Evolutionary conservation across 2,888 invertebrate species (phyloP).

Genomic region (Augiades crinisus): DNA sequence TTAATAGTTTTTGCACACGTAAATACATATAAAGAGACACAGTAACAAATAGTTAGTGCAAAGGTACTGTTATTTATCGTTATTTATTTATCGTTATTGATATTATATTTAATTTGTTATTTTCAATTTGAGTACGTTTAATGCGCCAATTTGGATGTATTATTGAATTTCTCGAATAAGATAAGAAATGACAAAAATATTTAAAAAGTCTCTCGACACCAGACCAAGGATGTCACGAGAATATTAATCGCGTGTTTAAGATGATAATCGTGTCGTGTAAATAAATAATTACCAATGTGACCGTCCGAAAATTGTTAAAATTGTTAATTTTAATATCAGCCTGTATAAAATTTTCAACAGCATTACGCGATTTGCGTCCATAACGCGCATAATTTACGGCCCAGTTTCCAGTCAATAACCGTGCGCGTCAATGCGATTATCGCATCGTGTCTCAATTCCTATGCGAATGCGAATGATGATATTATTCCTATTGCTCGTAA

Average conservation of each 20-base stretch:
- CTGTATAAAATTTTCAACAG: slow-evolving; percentile 20
- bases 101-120: too few species aligned
- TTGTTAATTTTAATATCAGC: slow-evolving; percentile 1
- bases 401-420: slow-evolving; percentile 35
- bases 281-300: not conserved
- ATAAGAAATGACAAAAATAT: not conserved
- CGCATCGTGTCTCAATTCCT: slow-evolving; percentile 49
- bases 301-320: not conserved
- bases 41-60: too few species aligned
- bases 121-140: too few species aligned
- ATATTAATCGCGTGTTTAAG: not conserved
- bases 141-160: too few species aligned
- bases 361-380: slow-evolving; percentile 31
- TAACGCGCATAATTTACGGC: slow-evolving; percentile 39
- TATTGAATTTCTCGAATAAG: too few species aligned
- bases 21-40: too few species aligned
- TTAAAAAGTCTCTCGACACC: not conserved
- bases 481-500: slow-evolving; percentile 49
- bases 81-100: too few species aligned
- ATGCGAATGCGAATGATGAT: slow-evolving; percentile 52
- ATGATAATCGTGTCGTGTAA: not conserved
- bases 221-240: not conserved
- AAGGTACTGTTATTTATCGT: too few species aligned
- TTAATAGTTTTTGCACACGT: too few species aligned
- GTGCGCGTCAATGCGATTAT: slow-evolving; percentile 38